Evolutionary conservation across 2,888 invertebrate genomes (phyloP), one percentile per base, ranked within the genome.

Genomic region (Anticlea derivata): DNA sequence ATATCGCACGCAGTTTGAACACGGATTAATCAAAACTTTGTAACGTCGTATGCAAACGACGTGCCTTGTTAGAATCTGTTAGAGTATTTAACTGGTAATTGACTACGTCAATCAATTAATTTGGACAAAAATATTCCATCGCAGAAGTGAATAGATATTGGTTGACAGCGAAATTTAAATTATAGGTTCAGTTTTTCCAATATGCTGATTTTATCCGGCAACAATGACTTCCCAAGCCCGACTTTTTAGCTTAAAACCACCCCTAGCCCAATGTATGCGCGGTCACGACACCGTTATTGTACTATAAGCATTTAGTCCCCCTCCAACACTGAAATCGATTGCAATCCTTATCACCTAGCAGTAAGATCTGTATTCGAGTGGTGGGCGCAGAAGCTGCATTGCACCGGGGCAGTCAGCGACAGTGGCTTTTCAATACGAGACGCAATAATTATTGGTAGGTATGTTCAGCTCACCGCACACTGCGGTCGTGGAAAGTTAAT

Each of bases 201-300:
- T 33, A 29, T 27, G 27, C 8, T 7, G 46, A 34, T 34, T 23
- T 29, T 31, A 37, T 48, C 51, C 46, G 38, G 44, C 43, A 52
- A 52, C 51, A 41, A 38, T 38, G 29, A 30, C 41, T 37, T 30
- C 5, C n/a, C 7, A 27, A 41, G 26, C 22, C 48, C 53, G 48
- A 44, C 53, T 49, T 53, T 48, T 37, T 39, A 35, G 48, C 46
- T 40, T 48, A 34, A 41, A 8, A 20, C 38, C 45, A 11, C 27
- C 43, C 33, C 48, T 43, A 37, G 39, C 33, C 20, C 43, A 67
- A 73, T 69, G 69, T 78, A 80, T 80, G 80, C 79, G 74, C 70
- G 75, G 80, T 78, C 80, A 80, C 78, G 80, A 61, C 60, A 68
- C 68, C 62, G 68, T 68, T 68, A 75, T 75, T 73, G 72, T 75